A percentile compares a stretch with the other conserved stretches of the same genome.
Conservation (phyloP, 2,888 invertebrate genomes). For the Apodemia mormo region DNA sequence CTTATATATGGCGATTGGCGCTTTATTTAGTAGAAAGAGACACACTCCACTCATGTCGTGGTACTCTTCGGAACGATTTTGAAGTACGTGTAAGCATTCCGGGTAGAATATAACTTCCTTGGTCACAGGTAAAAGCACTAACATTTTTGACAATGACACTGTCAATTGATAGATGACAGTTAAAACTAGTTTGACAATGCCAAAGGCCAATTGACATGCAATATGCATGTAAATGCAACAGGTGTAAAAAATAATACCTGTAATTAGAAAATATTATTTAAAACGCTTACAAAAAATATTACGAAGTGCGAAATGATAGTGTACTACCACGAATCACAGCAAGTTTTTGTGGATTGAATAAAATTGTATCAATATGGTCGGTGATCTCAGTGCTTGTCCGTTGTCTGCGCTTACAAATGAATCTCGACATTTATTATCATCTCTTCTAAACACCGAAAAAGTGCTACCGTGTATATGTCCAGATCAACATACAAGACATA, state of each 20-base stretch:
- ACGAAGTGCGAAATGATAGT: conserved; percentile 29
- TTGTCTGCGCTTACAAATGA: conserved; percentile 64
- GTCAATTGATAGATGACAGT: not conserved
- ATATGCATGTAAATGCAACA: conserved; percentile 20
- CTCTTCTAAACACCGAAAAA: conserved; percentile 85
- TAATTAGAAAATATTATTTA: conserved; percentile 6
- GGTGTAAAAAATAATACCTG: conserved; percentile 20
- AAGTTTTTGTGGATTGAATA: not conserved
- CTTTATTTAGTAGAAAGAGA: too few relatives aligned
- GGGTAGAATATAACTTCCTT: too few relatives aligned
- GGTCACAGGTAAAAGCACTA: too few relatives aligned
- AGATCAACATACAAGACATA: conserved; percentile 66
- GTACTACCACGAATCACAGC: not conserved
- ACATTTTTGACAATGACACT: too few relatives aligned
- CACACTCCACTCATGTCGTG: too few relatives aligned
- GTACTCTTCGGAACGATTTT: too few relatives aligned
- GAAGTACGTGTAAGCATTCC: too few relatives aligned
- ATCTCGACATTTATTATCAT: conserved; percentile 79
- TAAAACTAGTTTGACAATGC: not conserved
- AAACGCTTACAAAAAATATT: conserved; percentile 19
- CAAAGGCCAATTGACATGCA: not conserved
- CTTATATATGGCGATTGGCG: too few relatives aligned
- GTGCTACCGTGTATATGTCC: conserved; percentile 82
- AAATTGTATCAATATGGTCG: conserved; percentile 21
- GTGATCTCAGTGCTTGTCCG: conserved; percentile 49